phyloP scores from a whole-genome alignment of 2,888 invertebrate genomes.

The Saturnia pavonia region DNA sequence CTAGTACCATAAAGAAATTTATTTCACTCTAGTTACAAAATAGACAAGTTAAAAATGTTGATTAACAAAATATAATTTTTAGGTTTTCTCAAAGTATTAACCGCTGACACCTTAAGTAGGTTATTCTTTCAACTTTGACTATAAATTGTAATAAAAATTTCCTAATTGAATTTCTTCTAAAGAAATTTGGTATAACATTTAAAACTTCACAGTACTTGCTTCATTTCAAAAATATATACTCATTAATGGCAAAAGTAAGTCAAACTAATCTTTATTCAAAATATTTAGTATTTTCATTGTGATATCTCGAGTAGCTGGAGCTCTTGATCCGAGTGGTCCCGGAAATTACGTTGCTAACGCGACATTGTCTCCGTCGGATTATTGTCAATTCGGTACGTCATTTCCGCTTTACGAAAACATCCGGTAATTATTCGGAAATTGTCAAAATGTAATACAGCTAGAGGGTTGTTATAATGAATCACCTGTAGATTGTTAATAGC shows the following conservation, averaged over 20 bases:
- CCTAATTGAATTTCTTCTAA: not conserved
- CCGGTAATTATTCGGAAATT: conserved; percentile 72
- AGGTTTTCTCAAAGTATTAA: too few species aligned
- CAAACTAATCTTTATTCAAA: conserved; percentile 24
- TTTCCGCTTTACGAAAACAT: conserved; percentile 71
- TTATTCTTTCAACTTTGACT: not conserved
- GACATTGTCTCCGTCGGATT: conserved; percentile 69
- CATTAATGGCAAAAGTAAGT: not conserved
- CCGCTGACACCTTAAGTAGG: too few species aligned
- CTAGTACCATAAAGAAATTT: too few species aligned
- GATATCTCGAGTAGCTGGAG: conserved; percentile 35
- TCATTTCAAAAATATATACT: not conserved
- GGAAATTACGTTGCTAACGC: conserved; percentile 70
- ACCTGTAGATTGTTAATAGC: conserved; percentile 47
- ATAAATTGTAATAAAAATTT: not conserved
- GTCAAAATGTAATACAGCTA: conserved; percentile 56
- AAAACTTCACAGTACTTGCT: not conserved
- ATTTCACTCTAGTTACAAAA: too few species aligned
- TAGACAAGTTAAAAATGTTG: too few species aligned
- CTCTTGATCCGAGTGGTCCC: conserved; percentile 49
- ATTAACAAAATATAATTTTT: too few species aligned
- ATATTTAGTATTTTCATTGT: conserved; percentile 38
- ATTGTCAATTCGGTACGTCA: conserved; percentile 71
- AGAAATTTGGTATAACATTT: not conserved
- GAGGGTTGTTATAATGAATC: conserved; percentile 50